Conservation (phyloP, 2,888 invertebrate species). For the Halocaridina rubra region DNA sequence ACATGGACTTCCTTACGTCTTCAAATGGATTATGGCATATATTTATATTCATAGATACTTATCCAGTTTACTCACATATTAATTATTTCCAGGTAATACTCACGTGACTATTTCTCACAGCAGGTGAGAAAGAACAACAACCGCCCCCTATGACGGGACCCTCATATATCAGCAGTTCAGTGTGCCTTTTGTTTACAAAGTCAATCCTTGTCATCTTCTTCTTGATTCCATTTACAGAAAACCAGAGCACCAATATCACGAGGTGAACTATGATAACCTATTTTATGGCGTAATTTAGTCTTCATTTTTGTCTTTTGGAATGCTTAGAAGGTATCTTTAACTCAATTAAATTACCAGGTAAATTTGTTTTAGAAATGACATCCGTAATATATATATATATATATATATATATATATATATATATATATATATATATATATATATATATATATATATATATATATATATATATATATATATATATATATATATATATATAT, state of each 20-base stretch:
- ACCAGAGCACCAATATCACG: not conserved
- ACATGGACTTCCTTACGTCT: too few species aligned
- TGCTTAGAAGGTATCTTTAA: not conserved
- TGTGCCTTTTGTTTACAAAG: too few species aligned
- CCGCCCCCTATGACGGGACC: too few species aligned
- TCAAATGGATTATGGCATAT: too few species aligned
- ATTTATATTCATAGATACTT: too few species aligned
- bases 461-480: not conserved
- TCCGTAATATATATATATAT: not conserved
- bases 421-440: not conserved
- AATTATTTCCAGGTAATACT: too few species aligned
- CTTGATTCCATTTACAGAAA: not conserved
- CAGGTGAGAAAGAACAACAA: too few species aligned
- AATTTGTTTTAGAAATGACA: not conserved
- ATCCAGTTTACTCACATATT: too few species aligned
- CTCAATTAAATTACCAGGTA: not conserved
- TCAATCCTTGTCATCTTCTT: too few species aligned
- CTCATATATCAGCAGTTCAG: too few species aligned
- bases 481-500: conserved; percentile 8
- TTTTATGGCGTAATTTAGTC: not conserved
- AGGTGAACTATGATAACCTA: not conserved
- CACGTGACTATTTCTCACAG: too few species aligned
- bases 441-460: not conserved
- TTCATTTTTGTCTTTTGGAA: not conserved
- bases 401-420: conserved; percentile 23